A percentile compares a stretch with the other conserved stretches of the same genome.
These are phyloP conservation scores for Pseudobourletiella spinata DNA, from an alignment of 1,140 invertebrate species.

Conservation along the genomic window DNA sequence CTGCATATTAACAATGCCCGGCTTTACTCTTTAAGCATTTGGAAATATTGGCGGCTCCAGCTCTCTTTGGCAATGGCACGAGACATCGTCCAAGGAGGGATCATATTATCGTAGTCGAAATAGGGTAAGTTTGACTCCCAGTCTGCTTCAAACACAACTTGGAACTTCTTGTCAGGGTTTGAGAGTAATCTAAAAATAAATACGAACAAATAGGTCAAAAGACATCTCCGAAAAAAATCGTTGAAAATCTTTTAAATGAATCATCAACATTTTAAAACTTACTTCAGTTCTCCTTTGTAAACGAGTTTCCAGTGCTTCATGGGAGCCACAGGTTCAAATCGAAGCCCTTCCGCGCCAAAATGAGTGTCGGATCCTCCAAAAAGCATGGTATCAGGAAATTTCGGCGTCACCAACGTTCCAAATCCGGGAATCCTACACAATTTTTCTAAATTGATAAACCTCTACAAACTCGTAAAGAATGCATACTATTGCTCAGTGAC, in stretches of 20 bases:
- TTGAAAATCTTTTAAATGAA: too few relatives aligned
- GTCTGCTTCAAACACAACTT: constrained; percentile 45
- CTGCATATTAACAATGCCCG: too few relatives aligned
- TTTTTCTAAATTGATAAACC: too few relatives aligned
- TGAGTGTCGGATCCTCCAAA: constrained; percentile 47
- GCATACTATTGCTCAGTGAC: too few relatives aligned
- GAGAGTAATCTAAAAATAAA: constrained; percentile 5
- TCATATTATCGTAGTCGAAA: constrained; percentile 59
- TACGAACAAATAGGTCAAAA: background rate
- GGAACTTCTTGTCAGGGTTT: constrained; percentile 22
- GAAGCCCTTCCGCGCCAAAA: constrained; percentile 57
- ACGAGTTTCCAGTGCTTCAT: constrained; percentile 57
- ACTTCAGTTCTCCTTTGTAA: constrained; percentile 57
- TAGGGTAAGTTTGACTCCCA: constrained; percentile 45
- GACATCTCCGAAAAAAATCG: too few relatives aligned
- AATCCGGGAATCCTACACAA: constrained; percentile 51
- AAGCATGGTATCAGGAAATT: constrained; percentile 55
- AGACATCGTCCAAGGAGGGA: constrained; percentile 50
- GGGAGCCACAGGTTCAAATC: constrained; percentile 50
- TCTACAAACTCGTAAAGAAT: too few relatives aligned
- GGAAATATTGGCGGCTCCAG: constrained; percentile 57
- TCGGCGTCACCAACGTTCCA: constrained; percentile 53
- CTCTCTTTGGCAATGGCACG: constrained; percentile 53
- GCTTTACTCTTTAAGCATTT: constrained; percentile 53
- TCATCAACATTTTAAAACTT: too few relatives aligned